phyloP scores from a whole-genome alignment of 2,113 vertebrate species.

The Menura novaehollandiae region DNA sequence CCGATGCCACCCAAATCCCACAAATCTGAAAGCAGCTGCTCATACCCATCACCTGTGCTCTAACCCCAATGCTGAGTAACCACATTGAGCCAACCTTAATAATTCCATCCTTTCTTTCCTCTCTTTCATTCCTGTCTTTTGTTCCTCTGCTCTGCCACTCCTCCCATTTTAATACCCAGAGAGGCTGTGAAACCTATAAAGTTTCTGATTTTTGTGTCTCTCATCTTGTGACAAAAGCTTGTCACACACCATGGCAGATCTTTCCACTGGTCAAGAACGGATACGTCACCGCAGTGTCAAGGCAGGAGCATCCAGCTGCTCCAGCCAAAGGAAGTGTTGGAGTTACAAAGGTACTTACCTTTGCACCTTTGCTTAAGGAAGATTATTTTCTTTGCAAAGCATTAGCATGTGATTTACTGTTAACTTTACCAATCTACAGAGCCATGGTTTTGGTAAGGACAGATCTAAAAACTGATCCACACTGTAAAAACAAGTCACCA shows the following conservation, averaged over 20 bases:
- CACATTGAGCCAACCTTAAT: constrained; percentile 28
- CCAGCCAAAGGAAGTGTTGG: background rate
- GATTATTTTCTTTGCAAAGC: background rate
- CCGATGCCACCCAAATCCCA: constrained; percentile 46
- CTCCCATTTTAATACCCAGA: constrained; percentile 1
- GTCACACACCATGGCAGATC: constrained; percentile 21
- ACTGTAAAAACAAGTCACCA: background rate
- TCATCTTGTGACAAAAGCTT: constrained; percentile 34
- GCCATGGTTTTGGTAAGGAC: background rate
- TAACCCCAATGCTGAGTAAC: constrained; percentile 8
- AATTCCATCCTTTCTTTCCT: background rate
- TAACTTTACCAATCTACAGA: background rate
- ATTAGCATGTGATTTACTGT: background rate
- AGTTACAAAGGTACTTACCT: background rate
- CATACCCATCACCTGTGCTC: background rate
- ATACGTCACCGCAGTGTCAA: background rate
- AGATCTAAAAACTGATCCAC: background rate
- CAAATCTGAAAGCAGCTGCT: constrained; percentile 43
- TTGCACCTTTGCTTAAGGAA: background rate
- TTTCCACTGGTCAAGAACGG: background rate
- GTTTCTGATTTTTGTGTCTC: constrained; percentile 8
- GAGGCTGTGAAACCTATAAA: constrained; percentile 36
- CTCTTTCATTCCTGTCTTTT: background rate
- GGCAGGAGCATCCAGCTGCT: background rate
- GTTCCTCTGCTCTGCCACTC: constrained; percentile 46